Evolutionary conservation across 2,888 invertebrate genomes (phyloP).

Genomic region (Orthonychiurus folsomi): DNA sequence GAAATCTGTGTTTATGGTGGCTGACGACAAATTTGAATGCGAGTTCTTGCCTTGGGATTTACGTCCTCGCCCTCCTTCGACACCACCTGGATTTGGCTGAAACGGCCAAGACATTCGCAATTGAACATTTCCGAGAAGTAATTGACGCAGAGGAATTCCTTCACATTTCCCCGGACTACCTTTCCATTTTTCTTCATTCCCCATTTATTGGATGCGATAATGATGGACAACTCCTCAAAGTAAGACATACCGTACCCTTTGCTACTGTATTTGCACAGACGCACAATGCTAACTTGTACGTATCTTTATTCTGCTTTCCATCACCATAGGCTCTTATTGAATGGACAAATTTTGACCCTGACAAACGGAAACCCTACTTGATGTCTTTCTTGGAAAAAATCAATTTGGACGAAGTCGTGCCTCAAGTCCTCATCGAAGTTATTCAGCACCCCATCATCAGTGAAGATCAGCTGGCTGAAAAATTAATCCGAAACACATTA

Average conservation of each 20-base stretch:
- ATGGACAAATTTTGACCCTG: slow-evolving; percentile 39
- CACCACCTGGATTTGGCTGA: slow-evolving; percentile 41
- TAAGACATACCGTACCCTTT: slow-evolving; percentile 16
- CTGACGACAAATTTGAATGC: slow-evolving; percentile 40
- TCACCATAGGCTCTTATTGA: slow-evolving; percentile 37
- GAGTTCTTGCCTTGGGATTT: slow-evolving; percentile 40
- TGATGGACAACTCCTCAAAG: slow-evolving; percentile 40
- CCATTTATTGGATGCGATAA: slow-evolving; percentile 40
- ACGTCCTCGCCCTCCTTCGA: slow-evolving; percentile 38
- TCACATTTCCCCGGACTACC: slow-evolving; percentile 38
- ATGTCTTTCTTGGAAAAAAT: slow-evolving; percentile 36
- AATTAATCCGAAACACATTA: slow-evolving; percentile 29
- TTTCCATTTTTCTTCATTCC: slow-evolving; percentile 38
- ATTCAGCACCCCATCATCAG: slow-evolving; percentile 38
- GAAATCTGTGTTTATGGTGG: slow-evolving; percentile 41
- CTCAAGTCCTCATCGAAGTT: slow-evolving; percentile 39
- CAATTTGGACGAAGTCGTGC: slow-evolving; percentile 39
- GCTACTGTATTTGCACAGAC: background rate
- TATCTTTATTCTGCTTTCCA: slow-evolving; percentile 8
- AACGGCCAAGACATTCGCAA: slow-evolving; percentile 40
- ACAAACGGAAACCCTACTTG: slow-evolving; percentile 31
- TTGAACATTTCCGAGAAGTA: slow-evolving; percentile 41
- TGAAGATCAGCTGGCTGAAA: slow-evolving; percentile 28
- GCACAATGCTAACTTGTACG: background rate
- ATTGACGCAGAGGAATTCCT: slow-evolving; percentile 41